A percentile compares a stretch with the other conserved stretches of the same genome.
Conservation (phyloP, 2,113 vertebrate genomes). For the Octodon degus region DNA sequence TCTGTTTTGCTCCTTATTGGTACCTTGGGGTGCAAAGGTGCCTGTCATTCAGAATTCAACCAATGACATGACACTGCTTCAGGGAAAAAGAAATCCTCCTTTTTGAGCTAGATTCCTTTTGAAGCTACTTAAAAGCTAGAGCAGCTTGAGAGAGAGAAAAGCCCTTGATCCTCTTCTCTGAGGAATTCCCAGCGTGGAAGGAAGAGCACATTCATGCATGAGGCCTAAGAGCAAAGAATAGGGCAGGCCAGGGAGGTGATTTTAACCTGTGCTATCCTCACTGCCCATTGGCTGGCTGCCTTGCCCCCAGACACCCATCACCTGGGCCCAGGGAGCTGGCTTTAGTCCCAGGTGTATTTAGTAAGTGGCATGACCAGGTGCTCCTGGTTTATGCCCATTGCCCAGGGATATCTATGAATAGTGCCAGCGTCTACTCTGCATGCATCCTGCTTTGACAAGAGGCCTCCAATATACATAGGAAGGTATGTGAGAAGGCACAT, state of each 20-base stretch:
- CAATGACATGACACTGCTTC: neutral
- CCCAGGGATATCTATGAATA: fast-evolving
- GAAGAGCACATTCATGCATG: fast-evolving
- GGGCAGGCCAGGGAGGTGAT: fast-evolving
- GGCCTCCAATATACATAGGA: neutral
- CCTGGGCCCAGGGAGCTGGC: neutral
- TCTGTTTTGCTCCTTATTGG: neutral
- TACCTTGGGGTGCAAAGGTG: neutral
- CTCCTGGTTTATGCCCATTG: fast-evolving
- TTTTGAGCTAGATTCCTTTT: fast-evolving
- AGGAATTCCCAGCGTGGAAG: fast-evolving
- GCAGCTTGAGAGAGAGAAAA: neutral
- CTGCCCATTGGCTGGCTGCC: constrained; percentile 48
- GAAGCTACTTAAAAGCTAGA: fast-evolving
- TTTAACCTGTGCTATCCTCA: neutral
- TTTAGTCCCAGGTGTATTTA: neutral
- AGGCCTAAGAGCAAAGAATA: fast-evolving
- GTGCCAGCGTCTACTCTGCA: fast-evolving
- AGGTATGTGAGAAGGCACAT: neutral
- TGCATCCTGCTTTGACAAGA: neutral
- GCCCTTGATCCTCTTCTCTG: fast-evolving
- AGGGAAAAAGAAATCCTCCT: neutral
- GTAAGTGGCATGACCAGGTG: fast-evolving
- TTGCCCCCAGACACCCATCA: neutral
- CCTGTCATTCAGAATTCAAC: neutral